Base-by-base conservation (phyloP, 2,888 invertebrate species). In the Euclidia mi region DNA sequence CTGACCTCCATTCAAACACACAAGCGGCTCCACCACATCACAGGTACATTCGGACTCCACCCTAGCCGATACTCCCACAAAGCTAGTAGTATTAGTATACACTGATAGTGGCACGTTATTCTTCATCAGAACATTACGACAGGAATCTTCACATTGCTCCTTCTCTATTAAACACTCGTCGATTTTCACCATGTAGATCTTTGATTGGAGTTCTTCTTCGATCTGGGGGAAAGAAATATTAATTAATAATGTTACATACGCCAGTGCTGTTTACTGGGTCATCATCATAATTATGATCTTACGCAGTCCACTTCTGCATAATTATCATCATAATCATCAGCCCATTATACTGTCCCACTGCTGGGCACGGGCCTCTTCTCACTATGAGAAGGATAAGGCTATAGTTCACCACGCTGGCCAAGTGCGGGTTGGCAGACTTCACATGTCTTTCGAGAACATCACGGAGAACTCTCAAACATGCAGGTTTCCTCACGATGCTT, bases 41-140 rank as follows among this genome's bases (percentile, higher is more conserved):
- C 98, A 98, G 0, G 95, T 95, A 79, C 98, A 99, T 42, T 96
- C 95, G 0, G 98, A 96, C 84, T 97, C 96, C 0, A 98, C 97
- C 28, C 97, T 95, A 0, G 98, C 98, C 15, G 96, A 96, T 0
- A 99, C 98, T 0, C 99, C 99, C 10, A 99, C 98, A 83, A 99
- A 98, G 2, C 98, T 98, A 0, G 98, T 98, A 0, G 96, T 97
- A 84, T 99, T 99, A 0, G 99, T 98, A 81, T 97, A 98, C 4
- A 99, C 98, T 3, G 98, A 95, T 28, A 97, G 96, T 0, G 98
- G 98, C 0, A 96, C 95, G 11, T 96, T 96, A 51, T 96, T 96
- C 80, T 96, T 96, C 77, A 96, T 96, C 49, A 99, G 92, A 14
- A 95, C 95, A 76, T 98, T 99, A 1, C 96, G 96, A 78, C 99